These are phyloP conservation scores for Buphagus erythrorhynchus DNA, from an alignment of 2,797 vertebrate genomes.

Conservation along the genomic window DNA sequence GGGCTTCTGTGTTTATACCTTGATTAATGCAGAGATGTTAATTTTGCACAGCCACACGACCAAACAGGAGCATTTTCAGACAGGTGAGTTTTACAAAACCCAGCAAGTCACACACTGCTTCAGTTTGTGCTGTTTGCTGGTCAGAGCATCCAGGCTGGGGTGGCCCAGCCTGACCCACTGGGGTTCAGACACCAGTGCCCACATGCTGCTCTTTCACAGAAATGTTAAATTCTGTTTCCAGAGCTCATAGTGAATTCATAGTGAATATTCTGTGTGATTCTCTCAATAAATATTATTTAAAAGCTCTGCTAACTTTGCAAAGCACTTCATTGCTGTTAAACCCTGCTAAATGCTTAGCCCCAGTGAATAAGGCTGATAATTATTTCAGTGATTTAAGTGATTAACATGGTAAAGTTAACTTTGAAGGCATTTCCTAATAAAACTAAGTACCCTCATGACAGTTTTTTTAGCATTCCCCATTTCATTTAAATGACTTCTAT, in stretches of 20 bases:
- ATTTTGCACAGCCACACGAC: background rate
- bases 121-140: conserved; percentile 32
- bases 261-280: background rate
- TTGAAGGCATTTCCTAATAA: conserved; percentile 26
- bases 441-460: background rate
- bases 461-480: background rate
- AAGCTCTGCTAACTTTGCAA: conserved; percentile 13
- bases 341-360: conserved; percentile 1
- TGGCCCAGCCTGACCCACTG: conserved; percentile 28
- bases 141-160: conserved; percentile 16
- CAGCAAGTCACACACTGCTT: background rate
- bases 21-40: background rate
- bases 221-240: background rate
- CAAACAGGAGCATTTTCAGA: background rate
- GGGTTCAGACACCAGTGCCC: conserved; percentile 37
- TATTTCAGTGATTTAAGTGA: conserved; percentile 40
- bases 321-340: conserved; percentile 19
- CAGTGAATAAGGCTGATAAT: conserved; percentile 1
- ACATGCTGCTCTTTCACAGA: background rate
- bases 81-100: background rate
- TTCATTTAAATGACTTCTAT: background rate
- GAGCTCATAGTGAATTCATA: background rate
- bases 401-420: conserved; percentile 39
- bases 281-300: conserved; percentile 27
- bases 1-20: fast-evolving